Conservation (phyloP, 2,113 vertebrate species). For the Platichthys flesus region DNA sequence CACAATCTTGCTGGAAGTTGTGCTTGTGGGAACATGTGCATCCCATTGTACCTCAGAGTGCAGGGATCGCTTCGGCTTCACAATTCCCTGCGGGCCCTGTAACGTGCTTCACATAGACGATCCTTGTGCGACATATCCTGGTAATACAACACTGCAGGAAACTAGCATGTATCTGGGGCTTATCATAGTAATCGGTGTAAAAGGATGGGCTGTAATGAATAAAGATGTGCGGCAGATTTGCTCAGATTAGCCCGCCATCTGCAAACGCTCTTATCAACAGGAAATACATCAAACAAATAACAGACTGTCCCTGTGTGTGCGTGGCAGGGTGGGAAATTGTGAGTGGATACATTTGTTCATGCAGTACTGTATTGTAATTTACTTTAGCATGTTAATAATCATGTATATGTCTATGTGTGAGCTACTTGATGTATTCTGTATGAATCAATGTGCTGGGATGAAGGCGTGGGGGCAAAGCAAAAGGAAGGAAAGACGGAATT, state of each 20-base stretch:
- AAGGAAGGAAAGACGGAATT: slow-evolving; percentile 16
- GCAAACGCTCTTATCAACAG: slow-evolving; percentile 22
- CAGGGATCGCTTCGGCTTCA: slow-evolving; percentile 18
- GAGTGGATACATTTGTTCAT: slow-evolving; percentile 2
- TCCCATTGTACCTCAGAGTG: slow-evolving; percentile 55
- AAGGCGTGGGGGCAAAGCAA: slow-evolving; percentile 18
- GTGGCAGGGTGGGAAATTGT: not conserved
- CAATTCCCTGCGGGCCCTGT: slow-evolving; percentile 29
- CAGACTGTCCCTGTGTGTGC: slow-evolving; percentile 31
- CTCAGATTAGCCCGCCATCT: slow-evolving; percentile 11
- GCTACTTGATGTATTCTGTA: not conserved
- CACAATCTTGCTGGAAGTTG: slow-evolving; percentile 35
- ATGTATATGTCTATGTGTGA: not conserved
- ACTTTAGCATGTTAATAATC: slow-evolving; percentile 11
- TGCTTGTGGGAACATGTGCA: slow-evolving; percentile 68
- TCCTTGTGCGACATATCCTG: slow-evolving; percentile 28
- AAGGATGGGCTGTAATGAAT: slow-evolving; percentile 1
- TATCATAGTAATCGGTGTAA: slow-evolving; percentile 28
- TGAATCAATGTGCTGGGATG: slow-evolving; percentile 1
- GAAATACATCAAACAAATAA: slow-evolving; percentile 36
- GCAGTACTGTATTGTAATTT: not conserved
- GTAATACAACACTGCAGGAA: slow-evolving; percentile 43
- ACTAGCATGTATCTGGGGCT: slow-evolving; percentile 19
- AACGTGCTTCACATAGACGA: slow-evolving; percentile 20
- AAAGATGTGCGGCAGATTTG: slow-evolving; percentile 35